Evolutionary conservation across 2,113 vertebrate genomes (phyloP), one percentile per base, ranked within the genome.

Genomic region (Polypterus bichir): DNA sequence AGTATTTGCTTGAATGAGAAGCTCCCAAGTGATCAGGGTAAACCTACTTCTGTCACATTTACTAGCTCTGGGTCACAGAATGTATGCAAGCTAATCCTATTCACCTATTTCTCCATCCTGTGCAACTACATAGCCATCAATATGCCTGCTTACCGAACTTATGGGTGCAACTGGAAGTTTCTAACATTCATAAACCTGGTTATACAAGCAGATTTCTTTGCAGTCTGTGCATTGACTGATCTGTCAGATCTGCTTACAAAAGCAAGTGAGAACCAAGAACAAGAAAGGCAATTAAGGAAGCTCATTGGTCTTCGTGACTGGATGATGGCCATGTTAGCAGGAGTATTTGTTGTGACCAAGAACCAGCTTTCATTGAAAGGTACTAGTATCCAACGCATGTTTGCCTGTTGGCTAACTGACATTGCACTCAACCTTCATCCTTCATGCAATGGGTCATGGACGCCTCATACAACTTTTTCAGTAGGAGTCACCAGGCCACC

Each of bases 121-220:
- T 27, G 27, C 27, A 27, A 27, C 27, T 27, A 2, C 27, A 27
- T 27, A 27, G 27, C 27, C 27, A 27, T 27, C 27, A 27, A 27
- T 27, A 27, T 27, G 27, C 2, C 27, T 27, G 27, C 27, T 27
- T 2, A 27, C 1, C 27, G 2, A 27, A 27, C 27, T 27, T 27
- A 27, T 27, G 27, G 27, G 27, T 1, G 27, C 27, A 27, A 27
- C 27, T 1, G 27, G 27, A 27, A 27, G 27, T 27, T 27, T 27
- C 27, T 27, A 27, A 27, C 27, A 27, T 27, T 27, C 27, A 27
- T 27, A 27, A 27, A 27, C 27, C 58, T 57, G 96, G 96, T 98
- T 66, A 94, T 98, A 81, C 96, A 98, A 78, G 87, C 96, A 0
- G 88, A 94, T 66, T 98, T 99, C 67, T 99, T 99, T 1, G 94